Percentiles rank a stretch among this genome's conserved stretches.
These are phyloP conservation scores for Aromia moschata DNA, from an alignment of 2,888 invertebrate species.

Conservation along the genomic window DNA sequence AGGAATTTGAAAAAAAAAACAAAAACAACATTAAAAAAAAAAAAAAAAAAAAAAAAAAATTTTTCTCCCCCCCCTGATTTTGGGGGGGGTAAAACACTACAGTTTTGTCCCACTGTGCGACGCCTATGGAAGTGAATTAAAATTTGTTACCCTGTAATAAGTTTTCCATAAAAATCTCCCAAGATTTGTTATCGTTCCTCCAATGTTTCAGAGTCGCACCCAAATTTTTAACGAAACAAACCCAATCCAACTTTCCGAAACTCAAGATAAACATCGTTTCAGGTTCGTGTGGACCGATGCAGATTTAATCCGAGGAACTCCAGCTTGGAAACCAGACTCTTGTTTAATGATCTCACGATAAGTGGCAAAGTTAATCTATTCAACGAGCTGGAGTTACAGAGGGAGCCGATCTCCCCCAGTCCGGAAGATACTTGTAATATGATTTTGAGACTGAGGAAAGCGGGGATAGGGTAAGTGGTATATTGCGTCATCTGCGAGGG, in stretches of 20 bases:
- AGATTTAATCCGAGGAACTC: constrained; percentile 78
- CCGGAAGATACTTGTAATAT: constrained; percentile 73
- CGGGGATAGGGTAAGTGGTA: constrained; percentile 73
- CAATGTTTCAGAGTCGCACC: too few species aligned
- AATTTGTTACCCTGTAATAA: too few species aligned
- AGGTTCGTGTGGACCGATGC: constrained; percentile 74
- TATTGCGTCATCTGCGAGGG: background rate
- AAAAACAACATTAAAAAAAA: too few species aligned
- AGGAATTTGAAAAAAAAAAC: too few species aligned
- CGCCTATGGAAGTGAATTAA: too few species aligned
- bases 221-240: too few species aligned
- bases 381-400: constrained; percentile 61
- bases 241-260: background rate
- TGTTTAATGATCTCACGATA: constrained; percentile 82
- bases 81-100: too few species aligned
- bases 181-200: too few species aligned
- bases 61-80: too few species aligned
- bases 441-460: constrained; percentile 79
- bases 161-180: too few species aligned
- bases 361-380: constrained; percentile 77
- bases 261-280: constrained; percentile 6
- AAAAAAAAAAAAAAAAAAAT: too few species aligned
- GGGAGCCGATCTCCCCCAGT: constrained; percentile 57
- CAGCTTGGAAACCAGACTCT: constrained; percentile 78
- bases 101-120: too few species aligned